A percentile compares a stretch with the other conserved stretches of the same genome.
phyloP scores from a whole-genome alignment of 2,113 vertebrate species.

The Mionectes macconnelli region DNA sequence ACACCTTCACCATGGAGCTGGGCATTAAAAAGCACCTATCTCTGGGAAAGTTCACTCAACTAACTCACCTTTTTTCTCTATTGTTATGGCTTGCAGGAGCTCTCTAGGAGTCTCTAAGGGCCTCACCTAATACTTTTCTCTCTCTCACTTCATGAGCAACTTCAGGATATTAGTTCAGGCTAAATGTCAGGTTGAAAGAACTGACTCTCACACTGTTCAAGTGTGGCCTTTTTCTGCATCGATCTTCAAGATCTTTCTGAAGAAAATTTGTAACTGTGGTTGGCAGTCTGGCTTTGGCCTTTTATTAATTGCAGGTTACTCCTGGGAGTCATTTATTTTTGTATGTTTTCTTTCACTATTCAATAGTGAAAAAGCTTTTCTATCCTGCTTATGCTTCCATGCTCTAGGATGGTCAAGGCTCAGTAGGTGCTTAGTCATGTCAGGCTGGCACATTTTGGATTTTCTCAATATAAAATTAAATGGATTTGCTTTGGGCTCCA shows the following conservation, averaged over 20 bases:
- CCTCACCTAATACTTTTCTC: neutral
- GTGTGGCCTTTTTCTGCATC: neutral
- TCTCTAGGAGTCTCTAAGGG: neutral
- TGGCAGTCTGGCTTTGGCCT: neutral
- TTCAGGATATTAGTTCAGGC: neutral
- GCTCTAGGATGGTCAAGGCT: neutral
- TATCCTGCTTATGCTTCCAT: neutral
- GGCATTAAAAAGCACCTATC: neutral
- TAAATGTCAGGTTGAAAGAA: constrained; percentile 42
- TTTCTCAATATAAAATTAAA: neutral
- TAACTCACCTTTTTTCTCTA: neutral
- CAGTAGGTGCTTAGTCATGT: neutral
- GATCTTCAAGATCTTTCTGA: neutral
- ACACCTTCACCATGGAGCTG: neutral
- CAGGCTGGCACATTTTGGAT: neutral
- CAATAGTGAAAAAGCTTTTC: neutral
- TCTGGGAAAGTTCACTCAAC: neutral
- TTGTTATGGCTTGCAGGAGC: neutral
- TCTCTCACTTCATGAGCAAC: neutral
- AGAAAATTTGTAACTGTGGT: neutral
- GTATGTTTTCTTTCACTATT: neutral
- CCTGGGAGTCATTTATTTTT: neutral
- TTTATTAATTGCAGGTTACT: neutral
- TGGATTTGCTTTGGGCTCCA: neutral
- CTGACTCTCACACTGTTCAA: neutral